phyloP scores from a whole-genome alignment of 2,113 vertebrate genomes.

The Percopsis transmontana region DNA sequence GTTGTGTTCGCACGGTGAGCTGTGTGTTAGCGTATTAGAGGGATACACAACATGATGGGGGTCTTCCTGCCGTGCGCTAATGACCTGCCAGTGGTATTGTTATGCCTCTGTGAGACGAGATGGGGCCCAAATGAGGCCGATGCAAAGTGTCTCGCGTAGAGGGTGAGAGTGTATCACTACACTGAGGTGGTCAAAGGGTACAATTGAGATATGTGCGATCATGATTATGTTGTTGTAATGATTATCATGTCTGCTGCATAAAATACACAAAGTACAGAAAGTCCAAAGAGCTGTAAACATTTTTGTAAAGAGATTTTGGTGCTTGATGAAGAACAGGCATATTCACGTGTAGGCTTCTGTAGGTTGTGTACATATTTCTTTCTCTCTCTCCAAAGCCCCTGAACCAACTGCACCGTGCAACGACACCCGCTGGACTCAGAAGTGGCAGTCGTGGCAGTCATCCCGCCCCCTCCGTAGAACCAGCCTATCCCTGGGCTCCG shows the following conservation, averaged over 20 bases:
- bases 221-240: too few species aligned
- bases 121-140: not conserved
- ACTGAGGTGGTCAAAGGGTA: too few species aligned
- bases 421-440: conserved; percentile 87
- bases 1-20: too few species aligned
- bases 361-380: too few species aligned
- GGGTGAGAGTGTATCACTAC: not conserved
- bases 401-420: conserved; percentile 81
- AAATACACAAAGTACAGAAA: too few species aligned
- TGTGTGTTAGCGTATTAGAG: too few species aligned
- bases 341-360: too few species aligned
- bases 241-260: too few species aligned
- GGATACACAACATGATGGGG: not conserved
- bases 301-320: too few species aligned
- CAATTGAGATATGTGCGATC: too few species aligned
- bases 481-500: conserved; percentile 91
- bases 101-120: not conserved
- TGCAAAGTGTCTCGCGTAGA: not conserved
- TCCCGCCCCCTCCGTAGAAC: conserved; percentile 90
- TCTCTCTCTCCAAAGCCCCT: conserved; percentile 45
- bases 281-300: too few species aligned
- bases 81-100: not conserved
- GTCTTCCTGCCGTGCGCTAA: conserved; percentile 6
- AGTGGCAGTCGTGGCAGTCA: conserved; percentile 98
- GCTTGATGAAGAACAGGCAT: too few species aligned